Conservation (phyloP, 1,140 invertebrate species). For the Papilio machaon region DNA sequence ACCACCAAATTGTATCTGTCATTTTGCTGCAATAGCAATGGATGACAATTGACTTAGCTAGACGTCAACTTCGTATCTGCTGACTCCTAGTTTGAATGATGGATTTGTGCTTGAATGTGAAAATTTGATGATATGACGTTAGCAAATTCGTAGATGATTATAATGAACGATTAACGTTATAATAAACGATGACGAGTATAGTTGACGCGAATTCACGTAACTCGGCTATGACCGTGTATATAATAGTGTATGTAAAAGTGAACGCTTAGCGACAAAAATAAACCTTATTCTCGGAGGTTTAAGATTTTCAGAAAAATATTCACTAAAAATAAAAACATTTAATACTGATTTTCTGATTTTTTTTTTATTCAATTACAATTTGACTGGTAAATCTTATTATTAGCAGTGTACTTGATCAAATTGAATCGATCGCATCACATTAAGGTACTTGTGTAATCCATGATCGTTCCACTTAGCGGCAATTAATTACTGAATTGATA, state of each 20-base stretch:
- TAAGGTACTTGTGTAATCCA: not conserved
- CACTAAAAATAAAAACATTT: too few relatives aligned
- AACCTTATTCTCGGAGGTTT: too few relatives aligned
- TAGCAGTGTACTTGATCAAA: not conserved
- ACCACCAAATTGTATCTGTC: slow-evolving; percentile 58
- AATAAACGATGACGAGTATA: too few relatives aligned
- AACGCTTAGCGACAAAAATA: too few relatives aligned
- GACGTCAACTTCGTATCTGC: not conserved
- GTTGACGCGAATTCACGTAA: too few relatives aligned
- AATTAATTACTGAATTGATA: slow-evolving; percentile 9
- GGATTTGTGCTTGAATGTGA: not conserved
- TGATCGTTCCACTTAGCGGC: not conserved
- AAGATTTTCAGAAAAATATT: too few relatives aligned
- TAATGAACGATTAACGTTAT: too few relatives aligned
- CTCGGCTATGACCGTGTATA: too few relatives aligned
- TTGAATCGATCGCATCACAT: not conserved
- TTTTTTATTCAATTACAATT: too few relatives aligned
- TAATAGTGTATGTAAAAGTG: too few relatives aligned
- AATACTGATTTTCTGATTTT: too few relatives aligned
- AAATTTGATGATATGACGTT: not conserved
- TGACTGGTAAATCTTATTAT: not conserved
- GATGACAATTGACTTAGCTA: slow-evolving; percentile 51
- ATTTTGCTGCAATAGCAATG: slow-evolving; percentile 39
- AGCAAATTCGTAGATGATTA: not conserved
- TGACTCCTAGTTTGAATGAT: slow-evolving; percentile 3